Conservation (phyloP, 2,797 vertebrate genomes). For the Calcarius lapponicus region DNA sequence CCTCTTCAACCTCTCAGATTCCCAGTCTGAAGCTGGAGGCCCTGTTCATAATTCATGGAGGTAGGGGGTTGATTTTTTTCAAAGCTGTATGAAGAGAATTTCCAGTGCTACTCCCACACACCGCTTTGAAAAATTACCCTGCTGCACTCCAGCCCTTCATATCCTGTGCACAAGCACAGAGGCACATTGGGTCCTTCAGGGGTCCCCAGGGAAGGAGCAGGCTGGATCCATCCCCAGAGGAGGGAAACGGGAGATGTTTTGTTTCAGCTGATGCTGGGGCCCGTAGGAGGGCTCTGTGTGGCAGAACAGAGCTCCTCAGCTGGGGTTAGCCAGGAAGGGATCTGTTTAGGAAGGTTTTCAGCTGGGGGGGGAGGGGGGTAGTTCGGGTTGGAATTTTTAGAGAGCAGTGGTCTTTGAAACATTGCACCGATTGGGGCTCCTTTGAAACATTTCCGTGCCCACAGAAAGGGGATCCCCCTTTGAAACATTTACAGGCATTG, state of each 20-base stretch:
- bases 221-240: conserved; percentile 44
- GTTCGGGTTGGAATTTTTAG: not conserved
- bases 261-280: conserved; percentile 31
- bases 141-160: conserved; percentile 34
- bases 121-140: conserved; percentile 48
- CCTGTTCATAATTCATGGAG: conserved; percentile 30
- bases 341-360: conserved; percentile 60
- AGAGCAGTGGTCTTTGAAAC: conserved; percentile 53
- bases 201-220: conserved; percentile 27
- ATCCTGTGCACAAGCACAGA: conserved; percentile 49
- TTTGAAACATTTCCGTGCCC: conserved; percentile 60
- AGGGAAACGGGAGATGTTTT: conserved; percentile 21
- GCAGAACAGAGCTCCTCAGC: conserved; percentile 17
- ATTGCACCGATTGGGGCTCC: conserved; percentile 1
- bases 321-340: not conserved
- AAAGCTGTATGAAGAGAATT: conserved; percentile 33
- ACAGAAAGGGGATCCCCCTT: conserved; percentile 44
- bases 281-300: not conserved
- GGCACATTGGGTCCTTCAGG: conserved; percentile 1
- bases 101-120: conserved; percentile 34
- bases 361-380: rapidly evolving
- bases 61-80: conserved; percentile 29
- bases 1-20: not conserved
- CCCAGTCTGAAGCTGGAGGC: not conserved
- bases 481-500: conserved; percentile 51